Percentiles rank a stretch among this genome's conserved stretches.
phyloP scores from a whole-genome alignment of 2,797 vertebrate species.

The Antrozous pallidus region DNA sequence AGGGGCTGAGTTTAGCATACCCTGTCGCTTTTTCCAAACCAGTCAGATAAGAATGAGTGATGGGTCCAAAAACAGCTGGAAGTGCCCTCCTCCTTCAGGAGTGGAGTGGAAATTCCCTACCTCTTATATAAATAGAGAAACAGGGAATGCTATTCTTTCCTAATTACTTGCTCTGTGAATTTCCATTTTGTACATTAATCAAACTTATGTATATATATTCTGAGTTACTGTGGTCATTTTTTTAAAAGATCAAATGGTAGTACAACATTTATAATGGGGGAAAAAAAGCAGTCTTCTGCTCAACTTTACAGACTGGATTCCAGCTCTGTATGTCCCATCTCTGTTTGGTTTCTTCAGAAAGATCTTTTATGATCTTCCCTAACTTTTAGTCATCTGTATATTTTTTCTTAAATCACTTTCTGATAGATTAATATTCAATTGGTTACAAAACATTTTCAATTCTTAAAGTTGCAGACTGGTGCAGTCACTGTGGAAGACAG shows the following conservation, averaged over 20 bases:
- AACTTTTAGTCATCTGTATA: background rate
- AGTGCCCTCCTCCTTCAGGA: background rate
- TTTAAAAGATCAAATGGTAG: background rate
- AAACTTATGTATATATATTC: background rate
- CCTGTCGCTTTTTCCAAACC: background rate
- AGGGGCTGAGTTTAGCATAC: background rate
- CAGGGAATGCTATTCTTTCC: background rate
- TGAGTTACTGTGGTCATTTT: background rate
- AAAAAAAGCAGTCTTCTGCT: background rate
- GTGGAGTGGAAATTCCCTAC: background rate
- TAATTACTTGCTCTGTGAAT: background rate
- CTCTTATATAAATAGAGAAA: background rate
- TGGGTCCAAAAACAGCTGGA: background rate
- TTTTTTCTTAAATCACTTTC: background rate
- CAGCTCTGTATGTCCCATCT: background rate
- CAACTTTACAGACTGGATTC: background rate
- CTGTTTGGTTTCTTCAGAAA: constrained; percentile 8
- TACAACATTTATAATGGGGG: background rate
- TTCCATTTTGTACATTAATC: background rate
- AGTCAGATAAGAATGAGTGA: background rate
- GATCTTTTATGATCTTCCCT: background rate
- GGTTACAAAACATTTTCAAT: constrained; percentile 4
- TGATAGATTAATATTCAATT: background rate
- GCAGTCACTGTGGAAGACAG: too few relatives aligned
- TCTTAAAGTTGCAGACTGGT: background rate